Evolutionary conservation across 1,140 invertebrate species (phyloP).

Genomic region (Planococcus citri): DNA sequence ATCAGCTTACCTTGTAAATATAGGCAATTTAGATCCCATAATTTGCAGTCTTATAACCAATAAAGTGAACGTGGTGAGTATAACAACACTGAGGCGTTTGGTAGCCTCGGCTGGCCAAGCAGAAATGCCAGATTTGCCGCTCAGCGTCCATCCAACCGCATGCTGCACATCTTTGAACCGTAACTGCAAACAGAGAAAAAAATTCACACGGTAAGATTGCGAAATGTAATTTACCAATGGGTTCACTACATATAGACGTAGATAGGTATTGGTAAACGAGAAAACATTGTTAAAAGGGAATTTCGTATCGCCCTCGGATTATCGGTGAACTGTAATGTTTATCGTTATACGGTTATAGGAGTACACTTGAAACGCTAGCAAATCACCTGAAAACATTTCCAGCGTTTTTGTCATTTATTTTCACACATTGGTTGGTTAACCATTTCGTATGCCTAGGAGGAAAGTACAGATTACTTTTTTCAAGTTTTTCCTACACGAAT

Average conservation of each 20-base stretch:
- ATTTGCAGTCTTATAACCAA: slow-evolving; percentile 77
- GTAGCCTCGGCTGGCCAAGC: slow-evolving; percentile 60
- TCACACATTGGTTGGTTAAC: too few relatives aligned
- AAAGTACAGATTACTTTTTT: too few relatives aligned
- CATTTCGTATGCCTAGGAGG: too few relatives aligned
- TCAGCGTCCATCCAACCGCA: slow-evolving; percentile 44
- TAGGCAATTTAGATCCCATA: slow-evolving; percentile 90
- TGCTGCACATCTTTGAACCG: slow-evolving; percentile 48
- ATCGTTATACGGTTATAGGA: background rate
- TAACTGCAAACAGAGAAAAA: slow-evolving; percentile 42
- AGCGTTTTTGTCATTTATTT: background rate
- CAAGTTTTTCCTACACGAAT: too few relatives aligned
- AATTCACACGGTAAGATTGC: background rate
- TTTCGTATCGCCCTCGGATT: background rate
- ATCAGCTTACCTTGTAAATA: slow-evolving; percentile 67
- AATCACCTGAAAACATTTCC: slow-evolving; percentile 6
- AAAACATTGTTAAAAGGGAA: background rate
- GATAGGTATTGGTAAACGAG: background rate
- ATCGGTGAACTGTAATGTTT: background rate
- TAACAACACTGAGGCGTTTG: slow-evolving; percentile 60
- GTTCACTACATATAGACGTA: too few relatives aligned
- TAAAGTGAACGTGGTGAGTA: slow-evolving; percentile 63
- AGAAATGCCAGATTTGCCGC: slow-evolving; percentile 40
- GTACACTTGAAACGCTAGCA: background rate
- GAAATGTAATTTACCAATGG: background rate